A percentile compares a stretch with the other conserved stretches of the same genome.
These are phyloP conservation scores for Hydrophis major DNA, from an alignment of 2,797 vertebrate species.

Conservation along the genomic window DNA sequence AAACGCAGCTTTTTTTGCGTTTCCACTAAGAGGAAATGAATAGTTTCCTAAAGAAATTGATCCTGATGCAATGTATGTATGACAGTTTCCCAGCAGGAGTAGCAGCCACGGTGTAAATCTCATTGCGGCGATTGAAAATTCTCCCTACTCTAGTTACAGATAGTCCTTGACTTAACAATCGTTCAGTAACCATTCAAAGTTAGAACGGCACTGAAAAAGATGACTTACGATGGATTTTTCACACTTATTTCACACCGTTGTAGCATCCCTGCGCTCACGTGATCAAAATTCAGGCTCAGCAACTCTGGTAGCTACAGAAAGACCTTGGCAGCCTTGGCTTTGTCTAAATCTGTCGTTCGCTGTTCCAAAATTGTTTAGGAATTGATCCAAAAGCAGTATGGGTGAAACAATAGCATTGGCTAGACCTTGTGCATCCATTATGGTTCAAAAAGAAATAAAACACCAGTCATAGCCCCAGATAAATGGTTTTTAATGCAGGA, in stretches of 20 bases:
- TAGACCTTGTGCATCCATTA: background rate
- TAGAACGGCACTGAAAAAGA: too few relatives aligned
- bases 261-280: too few relatives aligned
- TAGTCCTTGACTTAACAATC: too few relatives aligned
- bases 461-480: background rate
- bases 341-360: background rate
- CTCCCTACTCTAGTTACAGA: background rate
- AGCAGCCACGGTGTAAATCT: background rate
- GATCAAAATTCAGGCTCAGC: background rate
- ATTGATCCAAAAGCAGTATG: background rate
- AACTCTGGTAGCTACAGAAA: background rate
- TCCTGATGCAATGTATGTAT: background rate
- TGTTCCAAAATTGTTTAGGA: background rate
- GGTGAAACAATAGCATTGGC: background rate
- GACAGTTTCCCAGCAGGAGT: background rate
- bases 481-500: background rate
- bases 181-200: too few relatives aligned
- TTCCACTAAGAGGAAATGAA: background rate
- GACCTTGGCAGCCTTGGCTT: background rate
- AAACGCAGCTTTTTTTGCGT: background rate
- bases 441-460: background rate
- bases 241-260: too few relatives aligned
- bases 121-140: background rate
- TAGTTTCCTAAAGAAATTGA: accelerated
- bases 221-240: too few relatives aligned